These are phyloP conservation scores for Caenorhabditis inopinata DNA, from an alignment of 1,140 invertebrate species.

Conservation along the genomic window DNA sequence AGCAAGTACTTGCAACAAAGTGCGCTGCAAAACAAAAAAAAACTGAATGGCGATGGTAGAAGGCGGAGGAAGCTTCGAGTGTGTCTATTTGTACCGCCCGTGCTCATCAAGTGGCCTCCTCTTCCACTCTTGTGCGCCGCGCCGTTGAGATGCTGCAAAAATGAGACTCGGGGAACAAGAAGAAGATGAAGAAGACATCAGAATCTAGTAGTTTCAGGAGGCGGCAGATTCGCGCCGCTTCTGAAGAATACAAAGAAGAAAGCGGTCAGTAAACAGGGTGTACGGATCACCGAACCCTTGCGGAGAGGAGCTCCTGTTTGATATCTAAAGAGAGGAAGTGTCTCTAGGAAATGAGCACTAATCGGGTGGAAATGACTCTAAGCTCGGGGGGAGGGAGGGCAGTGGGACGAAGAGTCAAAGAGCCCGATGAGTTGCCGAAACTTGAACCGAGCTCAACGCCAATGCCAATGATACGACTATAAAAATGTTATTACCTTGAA, in stretches of 20 bases:
- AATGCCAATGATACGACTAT: constrained; percentile 24
- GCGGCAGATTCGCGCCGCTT: not conserved
- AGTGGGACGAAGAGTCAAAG: not conserved
- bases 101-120: constrained; percentile 26
- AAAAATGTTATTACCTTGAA: constrained; percentile 19
- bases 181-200: not conserved
- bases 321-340: not conserved
- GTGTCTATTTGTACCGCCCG: constrained; percentile 30
- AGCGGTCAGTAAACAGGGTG: constrained; percentile 12
- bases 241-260: no score
- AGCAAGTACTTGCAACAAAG: constrained; percentile 21
- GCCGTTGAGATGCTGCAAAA: constrained; percentile 18
- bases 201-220: no score
- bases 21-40: constrained; percentile 15
- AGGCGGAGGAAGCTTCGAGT: not conserved
- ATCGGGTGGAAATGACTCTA: constrained; percentile 31
- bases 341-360: constrained; percentile 18
- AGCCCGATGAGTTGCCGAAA: not conserved
- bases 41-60: not conserved
- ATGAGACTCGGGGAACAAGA: not conserved
- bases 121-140: constrained; percentile 16
- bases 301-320: not conserved
- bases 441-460: no score
- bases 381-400: no score
- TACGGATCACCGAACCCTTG: constrained; percentile 5